A percentile compares a stretch with the other conserved stretches of the same genome.
These are phyloP conservation scores for Connochaetes taurinus DNA, from an alignment of 2,113 vertebrate species.

Conservation along the genomic window DNA sequence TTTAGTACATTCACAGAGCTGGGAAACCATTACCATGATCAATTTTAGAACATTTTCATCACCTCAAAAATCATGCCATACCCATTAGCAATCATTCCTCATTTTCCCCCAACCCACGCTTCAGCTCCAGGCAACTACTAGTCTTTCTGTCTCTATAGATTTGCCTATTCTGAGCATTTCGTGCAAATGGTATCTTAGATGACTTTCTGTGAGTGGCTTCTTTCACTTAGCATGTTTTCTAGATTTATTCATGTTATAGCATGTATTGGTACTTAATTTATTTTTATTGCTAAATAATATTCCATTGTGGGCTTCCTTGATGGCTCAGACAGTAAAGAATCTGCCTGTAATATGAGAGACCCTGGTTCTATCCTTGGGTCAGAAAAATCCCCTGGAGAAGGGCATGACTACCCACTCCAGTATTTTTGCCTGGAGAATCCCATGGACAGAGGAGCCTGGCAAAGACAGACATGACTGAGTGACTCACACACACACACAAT, in stretches of 20 bases:
- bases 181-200: neutral
- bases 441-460: neutral
- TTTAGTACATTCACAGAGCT: neutral
- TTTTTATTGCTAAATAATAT: neutral
- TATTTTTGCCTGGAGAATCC: neutral
- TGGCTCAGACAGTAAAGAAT: neutral
- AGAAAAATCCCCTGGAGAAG: neutral
- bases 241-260: neutral
- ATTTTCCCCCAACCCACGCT: too few species aligned
- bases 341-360: neutral
- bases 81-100: too few species aligned
- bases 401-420: neutral
- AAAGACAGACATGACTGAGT: neutral
- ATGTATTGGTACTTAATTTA: neutral
- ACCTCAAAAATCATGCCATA: neutral
- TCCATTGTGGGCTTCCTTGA: neutral
- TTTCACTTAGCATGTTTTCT: neutral
- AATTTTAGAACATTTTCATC: neutral
- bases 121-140: neutral
- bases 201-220: neutral
- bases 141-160: neutral
- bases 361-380: neutral
- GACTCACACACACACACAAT: neutral
- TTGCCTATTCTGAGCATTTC: neutral
- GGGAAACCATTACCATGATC: neutral